Evolutionary conservation across 2,797 vertebrate species (phyloP), one percentile per base, ranked within the genome.

Genomic region (Pipistrellus kuhlii): DNA sequence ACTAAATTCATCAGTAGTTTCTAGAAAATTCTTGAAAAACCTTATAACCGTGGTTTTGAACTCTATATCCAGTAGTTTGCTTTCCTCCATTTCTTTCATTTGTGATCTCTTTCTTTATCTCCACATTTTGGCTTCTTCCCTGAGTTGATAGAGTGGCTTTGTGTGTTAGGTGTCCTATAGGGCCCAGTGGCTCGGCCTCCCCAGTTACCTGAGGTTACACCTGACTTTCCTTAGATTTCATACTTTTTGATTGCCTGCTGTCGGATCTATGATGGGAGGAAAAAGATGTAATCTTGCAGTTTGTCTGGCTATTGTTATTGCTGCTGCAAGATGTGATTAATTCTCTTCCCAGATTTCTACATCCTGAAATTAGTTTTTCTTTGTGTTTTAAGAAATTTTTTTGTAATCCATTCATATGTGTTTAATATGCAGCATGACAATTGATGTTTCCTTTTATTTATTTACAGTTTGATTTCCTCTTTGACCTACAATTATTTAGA

Each of bases 331-430:
- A 30, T 59, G 2, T 77, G 71, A 90, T 46, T 41, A 89, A 83
- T 72, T 68, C 17, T 93, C 21, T 88, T 78, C 57, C 71, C 38
- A 85, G 18, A n/a, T 93, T 92, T 92, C 80, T 66, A 72, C 21
- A 91, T 93, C 66, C 46, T 62, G 62, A 64, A 94, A 85, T 82
- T 94, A 93, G 78, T 88, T 94, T 15, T 80, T 75, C 8, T 94
- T 72, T 27, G 20, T 88, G 55, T 91, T 93, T 81, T 94, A 72
- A 91, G 78, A 53, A 83, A 41, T n/a, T 83, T 75, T 90, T 35
- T 8, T 32, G 5, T 75, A 85, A 59, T 82, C 44, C 15, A 64
- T 59, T 6, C 62, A 51, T 51, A 3, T 93, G 21, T 23, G 32
- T 84, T 78, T 95, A 93, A 81, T 59, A 69, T 64, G 53, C 68